These are phyloP conservation scores for Drosophila insularis DNA, from an alignment of 1,140 invertebrate species.

Conservation along the genomic window DNA sequence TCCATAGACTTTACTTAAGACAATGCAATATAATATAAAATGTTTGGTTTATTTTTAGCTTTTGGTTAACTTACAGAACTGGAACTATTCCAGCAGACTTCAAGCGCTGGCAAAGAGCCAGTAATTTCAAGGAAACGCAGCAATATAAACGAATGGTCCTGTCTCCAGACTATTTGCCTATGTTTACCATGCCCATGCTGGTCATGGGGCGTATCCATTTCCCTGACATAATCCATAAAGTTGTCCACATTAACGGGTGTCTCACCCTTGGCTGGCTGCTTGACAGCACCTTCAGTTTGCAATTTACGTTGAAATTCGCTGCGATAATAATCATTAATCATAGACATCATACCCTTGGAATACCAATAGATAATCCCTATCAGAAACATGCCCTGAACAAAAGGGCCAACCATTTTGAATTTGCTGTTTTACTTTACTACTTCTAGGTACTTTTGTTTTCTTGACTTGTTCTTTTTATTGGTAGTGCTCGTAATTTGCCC, in stretches of 20 bases:
- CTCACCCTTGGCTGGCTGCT: constrained; percentile 27
- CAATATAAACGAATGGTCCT: constrained; percentile 21
- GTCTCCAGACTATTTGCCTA: background rate
- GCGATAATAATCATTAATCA: constrained; percentile 82
- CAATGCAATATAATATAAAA: background rate
- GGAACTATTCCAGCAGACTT: constrained; percentile 34
- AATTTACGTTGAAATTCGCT: constrained; percentile 74
- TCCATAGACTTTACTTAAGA: background rate
- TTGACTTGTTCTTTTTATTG: constrained; percentile 17
- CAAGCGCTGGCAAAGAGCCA: constrained; percentile 19
- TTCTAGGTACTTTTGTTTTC: background rate
- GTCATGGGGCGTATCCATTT: constrained; percentile 42
- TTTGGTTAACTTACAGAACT: constrained; percentile 44
- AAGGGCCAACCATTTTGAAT: constrained; percentile 71
- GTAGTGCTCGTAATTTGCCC: constrained; percentile 49
- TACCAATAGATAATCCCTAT: constrained; percentile 81
- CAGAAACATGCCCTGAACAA: constrained; percentile 73
- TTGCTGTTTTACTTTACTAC: background rate
- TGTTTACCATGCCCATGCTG: background rate
- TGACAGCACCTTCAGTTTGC: constrained; percentile 17
- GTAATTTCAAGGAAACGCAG: constrained; percentile 56
- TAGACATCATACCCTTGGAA: constrained; percentile 77
- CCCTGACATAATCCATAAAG: constrained; percentile 72
- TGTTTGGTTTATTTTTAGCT: too few species aligned
- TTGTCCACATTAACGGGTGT: constrained; percentile 62